Evolutionary conservation across 1,140 invertebrate genomes (phyloP), one percentile per base, ranked within the genome.

Genomic region (Drosophila santomea): DNA sequence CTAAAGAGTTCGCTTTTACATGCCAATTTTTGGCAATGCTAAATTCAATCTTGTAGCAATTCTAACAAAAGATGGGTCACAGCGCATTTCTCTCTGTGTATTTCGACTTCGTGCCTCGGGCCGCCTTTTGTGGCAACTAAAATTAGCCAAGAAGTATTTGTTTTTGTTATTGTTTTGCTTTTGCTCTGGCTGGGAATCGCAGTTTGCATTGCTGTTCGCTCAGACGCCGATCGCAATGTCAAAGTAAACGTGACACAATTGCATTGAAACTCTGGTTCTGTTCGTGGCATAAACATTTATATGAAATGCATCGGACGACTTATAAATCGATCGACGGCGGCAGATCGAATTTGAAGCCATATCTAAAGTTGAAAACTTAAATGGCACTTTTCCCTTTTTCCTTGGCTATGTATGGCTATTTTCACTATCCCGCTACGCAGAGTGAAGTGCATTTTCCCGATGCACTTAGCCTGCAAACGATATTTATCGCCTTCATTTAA

Each of bases 401-500:
- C 7, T 38, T 25, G 20, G 15, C 32, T 71, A 72, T 72, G 59
- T 72, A 17, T 72, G 20, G 17, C 17, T 17, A 17, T 17, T 17
- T 17, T 17, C 17, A 17, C 17, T 17, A 17, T 17, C 17, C 25
- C 17, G n/a, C 47, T 36, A 25, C 17, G 5, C 62, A 17, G 56
- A 52, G 6, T 35, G 17, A 11, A 38, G 35, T 39, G 28, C 36
- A 52, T 25, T 39, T 59, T 20, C 14, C 35, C 15, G 11, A 35
- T 25, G 41, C 44, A 63, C 25, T 54, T 44, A 59, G 58, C 62
- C 54, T 56, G 25, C 75, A 32, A 43, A 50, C 69, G 76, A 80
- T 80, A 79, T 80, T 74, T 80, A 74, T 74, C 39, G 58, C 35
- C 35, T 54, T 79, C 78, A 80, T 76, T 81, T 80, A 83, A 83